Conservation (phyloP, 1,140 invertebrate genomes). For the Drosophila sucinea region DNA sequence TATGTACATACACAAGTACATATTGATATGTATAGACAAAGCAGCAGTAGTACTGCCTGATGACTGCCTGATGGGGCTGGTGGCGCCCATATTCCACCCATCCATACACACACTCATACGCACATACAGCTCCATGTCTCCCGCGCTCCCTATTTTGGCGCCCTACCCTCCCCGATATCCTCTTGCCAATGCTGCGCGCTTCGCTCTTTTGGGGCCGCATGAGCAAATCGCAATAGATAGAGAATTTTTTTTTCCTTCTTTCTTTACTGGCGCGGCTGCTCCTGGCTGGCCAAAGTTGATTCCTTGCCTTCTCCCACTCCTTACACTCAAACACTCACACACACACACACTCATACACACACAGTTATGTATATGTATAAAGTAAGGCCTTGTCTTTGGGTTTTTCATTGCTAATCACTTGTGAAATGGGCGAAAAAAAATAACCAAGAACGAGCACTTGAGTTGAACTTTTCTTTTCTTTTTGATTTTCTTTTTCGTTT, state of each 20-base stretch:
- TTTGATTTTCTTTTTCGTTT: too few relatives aligned
- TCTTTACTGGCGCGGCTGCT: constrained; percentile 51
- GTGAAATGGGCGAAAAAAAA: constrained; percentile 30
- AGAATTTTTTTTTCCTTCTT: constrained; percentile 78
- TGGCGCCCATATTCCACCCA: constrained; percentile 45
- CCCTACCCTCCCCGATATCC: constrained; percentile 18
- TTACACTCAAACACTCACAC: constrained; percentile 40
- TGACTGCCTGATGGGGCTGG: constrained; percentile 37
- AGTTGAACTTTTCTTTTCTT: constrained; percentile 14
- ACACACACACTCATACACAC: constrained; percentile 19
- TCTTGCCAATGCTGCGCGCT: constrained; percentile 53
- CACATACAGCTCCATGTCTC: constrained; percentile 25
- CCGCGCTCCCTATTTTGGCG: constrained; percentile 8
- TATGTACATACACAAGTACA: constrained; percentile 11
- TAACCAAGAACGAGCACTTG: not conserved
- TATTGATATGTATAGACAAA: constrained; percentile 40
- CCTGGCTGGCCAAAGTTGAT: constrained; percentile 45
- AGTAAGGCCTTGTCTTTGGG: constrained; percentile 58
- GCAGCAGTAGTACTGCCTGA: constrained; percentile 66
- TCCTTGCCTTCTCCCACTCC: constrained; percentile 50
- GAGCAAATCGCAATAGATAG: constrained; percentile 83
- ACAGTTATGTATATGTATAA: not conserved
- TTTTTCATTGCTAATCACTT: constrained; percentile 44
- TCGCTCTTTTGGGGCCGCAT: constrained; percentile 78
- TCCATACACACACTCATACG: constrained; percentile 3